phyloP scores from a whole-genome alignment of 2,113 vertebrate genomes.

The Paralichthys olivaceus region DNA sequence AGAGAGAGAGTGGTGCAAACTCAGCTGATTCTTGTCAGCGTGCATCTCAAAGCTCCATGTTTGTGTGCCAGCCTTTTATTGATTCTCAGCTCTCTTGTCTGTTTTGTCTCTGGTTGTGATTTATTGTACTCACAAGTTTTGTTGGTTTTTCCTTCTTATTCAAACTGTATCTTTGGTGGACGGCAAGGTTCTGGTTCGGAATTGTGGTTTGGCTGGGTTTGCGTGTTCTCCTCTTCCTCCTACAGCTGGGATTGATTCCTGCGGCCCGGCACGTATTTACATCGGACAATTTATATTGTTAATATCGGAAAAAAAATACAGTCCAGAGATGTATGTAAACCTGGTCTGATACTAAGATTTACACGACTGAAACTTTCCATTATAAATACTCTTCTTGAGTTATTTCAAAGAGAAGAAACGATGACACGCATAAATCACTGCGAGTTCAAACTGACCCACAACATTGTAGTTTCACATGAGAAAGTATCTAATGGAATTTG shows the following conservation, averaged over 20 bases:
- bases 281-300: not conserved
- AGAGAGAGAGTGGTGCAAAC: not conserved
- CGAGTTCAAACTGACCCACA: not conserved
- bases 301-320: not conserved
- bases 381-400: not conserved
- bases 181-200: no score
- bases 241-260: no score
- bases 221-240: not conserved
- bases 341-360: not conserved
- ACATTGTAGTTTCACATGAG: conserved; percentile 27
- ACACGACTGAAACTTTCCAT: not conserved
- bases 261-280: not conserved
- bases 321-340: not conserved
- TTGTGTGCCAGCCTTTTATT: not conserved
- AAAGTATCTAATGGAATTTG: conserved; percentile 8
- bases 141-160: not conserved
- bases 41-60: not conserved
- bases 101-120: not conserved
- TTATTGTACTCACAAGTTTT: not conserved
- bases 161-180: not conserved
- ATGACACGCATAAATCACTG: not conserved
- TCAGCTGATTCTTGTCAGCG: not conserved
- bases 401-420: not conserved
- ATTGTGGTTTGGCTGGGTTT: no score
- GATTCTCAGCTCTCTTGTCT: not conserved